Conservation (phyloP, 2,113 vertebrate species). For the Rhegmatorhina hoffmannsi region DNA sequence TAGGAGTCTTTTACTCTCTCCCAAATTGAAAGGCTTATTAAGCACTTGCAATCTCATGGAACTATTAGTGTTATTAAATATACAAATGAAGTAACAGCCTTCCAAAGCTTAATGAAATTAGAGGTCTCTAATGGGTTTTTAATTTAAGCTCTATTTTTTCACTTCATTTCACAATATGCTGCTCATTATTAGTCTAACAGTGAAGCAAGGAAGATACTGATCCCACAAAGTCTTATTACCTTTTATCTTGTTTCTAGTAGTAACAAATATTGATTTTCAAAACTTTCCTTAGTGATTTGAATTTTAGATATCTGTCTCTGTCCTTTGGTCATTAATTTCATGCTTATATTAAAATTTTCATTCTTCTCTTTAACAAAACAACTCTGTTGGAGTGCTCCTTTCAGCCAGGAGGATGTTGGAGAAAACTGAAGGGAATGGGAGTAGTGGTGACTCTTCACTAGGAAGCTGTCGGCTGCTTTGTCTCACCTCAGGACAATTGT, state of each 20-base stretch:
- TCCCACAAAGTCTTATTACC: background rate
- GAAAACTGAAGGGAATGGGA: background rate
- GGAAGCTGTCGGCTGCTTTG: background rate
- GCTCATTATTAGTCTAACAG: background rate
- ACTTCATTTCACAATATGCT: background rate
- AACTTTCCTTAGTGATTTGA: background rate
- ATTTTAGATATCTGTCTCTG: background rate
- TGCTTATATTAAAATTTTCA: background rate
- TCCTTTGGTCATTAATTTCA: background rate
- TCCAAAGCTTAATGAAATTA: slow-evolving; percentile 24
- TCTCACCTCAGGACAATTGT: background rate
- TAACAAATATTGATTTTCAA: background rate
- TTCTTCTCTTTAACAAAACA: background rate
- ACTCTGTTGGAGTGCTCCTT: fast-evolving
- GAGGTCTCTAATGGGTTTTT: background rate
- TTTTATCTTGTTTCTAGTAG: background rate
- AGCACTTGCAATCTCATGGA: background rate
- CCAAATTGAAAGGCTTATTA: background rate
- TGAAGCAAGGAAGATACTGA: background rate
- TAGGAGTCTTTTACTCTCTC: background rate
- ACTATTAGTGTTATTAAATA: background rate
- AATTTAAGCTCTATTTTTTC: background rate
- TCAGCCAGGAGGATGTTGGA: background rate
- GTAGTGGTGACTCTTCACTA: background rate
- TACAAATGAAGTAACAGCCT: background rate